phyloP scores from a whole-genome alignment of 2,113 vertebrate species.

The Epinephelus cyanopodus region DNA sequence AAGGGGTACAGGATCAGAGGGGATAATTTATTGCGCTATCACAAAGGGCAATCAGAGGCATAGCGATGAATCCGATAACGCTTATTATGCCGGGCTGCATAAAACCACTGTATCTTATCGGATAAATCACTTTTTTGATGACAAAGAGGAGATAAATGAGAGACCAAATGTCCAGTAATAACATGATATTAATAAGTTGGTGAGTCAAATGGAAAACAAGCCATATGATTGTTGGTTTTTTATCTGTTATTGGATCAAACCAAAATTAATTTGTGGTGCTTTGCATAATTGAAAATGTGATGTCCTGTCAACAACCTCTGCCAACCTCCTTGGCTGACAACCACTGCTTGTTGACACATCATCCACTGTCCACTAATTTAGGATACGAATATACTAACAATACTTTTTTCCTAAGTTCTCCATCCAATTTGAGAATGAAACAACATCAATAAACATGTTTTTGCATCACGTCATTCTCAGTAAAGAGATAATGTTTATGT shows the following conservation, averaged over 20 bases:
- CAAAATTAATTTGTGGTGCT: conserved; percentile 18
- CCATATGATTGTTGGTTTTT: not conserved
- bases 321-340: not conserved
- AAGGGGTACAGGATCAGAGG: conserved; percentile 67
- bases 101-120: conserved; percentile 61
- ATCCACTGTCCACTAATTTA: not conserved
- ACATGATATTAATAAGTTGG: conserved; percentile 26
- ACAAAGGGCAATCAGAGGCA: conserved; percentile 75
- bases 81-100: conserved; percentile 69
- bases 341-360: not conserved
- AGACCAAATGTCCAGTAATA: conserved; percentile 10
- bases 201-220: conserved; percentile 43
- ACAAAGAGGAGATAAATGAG: conserved; percentile 43
- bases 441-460: not conserved
- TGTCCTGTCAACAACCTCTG: not conserved
- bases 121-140: conserved; percentile 48
- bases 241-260: conserved; percentile 9
- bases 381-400: not conserved
- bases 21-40: conserved; percentile 79
- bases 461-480: not conserved
- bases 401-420: not conserved
- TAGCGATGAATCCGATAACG: conserved; percentile 72
- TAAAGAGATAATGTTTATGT: not conserved
- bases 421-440: not conserved
- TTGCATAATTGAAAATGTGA: conserved; percentile 8